Evolutionary conservation across 2,113 vertebrate species (phyloP), one percentile per base, ranked within the genome.

Genomic region (Emydura subglobosa): DNA sequence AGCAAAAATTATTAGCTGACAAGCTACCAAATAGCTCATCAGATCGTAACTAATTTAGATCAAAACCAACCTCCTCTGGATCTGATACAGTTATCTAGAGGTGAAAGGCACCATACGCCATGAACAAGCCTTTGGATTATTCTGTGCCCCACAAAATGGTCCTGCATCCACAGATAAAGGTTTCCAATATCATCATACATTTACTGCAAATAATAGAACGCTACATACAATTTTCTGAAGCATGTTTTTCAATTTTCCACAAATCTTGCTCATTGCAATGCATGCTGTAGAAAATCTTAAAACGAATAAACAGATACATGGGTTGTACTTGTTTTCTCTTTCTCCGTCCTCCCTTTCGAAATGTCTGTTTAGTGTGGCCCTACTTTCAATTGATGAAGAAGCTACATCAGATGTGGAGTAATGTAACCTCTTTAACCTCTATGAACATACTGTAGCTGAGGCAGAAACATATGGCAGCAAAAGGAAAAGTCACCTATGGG

Each of bases 391-490:
- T 82, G 86, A 91, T 83, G 81, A 95, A 95, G 65, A 86, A 82
- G 24, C 74, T 74, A 42, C 47, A 74, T 47, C 25, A 76, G 59
- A 82, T 6, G 83, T 91, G 17, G 86, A 3, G 12, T 89, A 68
- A 88, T 90, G 47, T 89, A 90, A n/a, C 27, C 50, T 95, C 72
- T 51, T 29, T 91, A 90, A n/a, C 27, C 50, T 95, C 72, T 49
- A 29, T 91, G 47, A 92, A 92, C 59, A 61, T 1, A 1, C 34
- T 97, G 91, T 95, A 82, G 92, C 82, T 94, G 92, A 83, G 90
- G 80, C 11, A 91, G 21, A 84, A 87, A 94, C 91, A 93, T 96
- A 86, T 86, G 94, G 92, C 92, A 93, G 85, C 89, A 88, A 90
- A 87, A 82, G 55, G 19, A 95, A 90, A 47, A 88, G 86, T 83